Base-by-base conservation (phyloP, 2,888 invertebrate species). In the Pseudococcus viburni region DNA sequence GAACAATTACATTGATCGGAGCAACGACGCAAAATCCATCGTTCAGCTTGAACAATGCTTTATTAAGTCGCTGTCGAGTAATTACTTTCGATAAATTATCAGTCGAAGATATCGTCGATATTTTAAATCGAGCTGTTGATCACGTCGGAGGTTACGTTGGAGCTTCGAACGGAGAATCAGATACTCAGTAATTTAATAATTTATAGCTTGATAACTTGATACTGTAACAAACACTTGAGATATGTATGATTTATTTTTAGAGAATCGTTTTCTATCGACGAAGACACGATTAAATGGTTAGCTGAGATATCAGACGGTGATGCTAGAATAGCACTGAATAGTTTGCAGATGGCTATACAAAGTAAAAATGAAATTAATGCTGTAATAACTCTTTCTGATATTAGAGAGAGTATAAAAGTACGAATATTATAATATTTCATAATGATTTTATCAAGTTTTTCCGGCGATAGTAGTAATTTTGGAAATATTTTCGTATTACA, bases 11-110 rank as follows among this genome's bases (percentile, higher is more conserved):
- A 77, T 92, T 96, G 89, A 94, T 97, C 89, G 96, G 96, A 46
- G 96, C 96, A 0, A 97, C 96, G 0, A 97, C 96, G 64, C 96
- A 96, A 91, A 96, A 96, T 92, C 96, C 96, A n/a, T 96, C 96
- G 0, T 96, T 96, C 91, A 95, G 94, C 90, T 93, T 96, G 85
- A 96, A 96, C 92, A 94, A 94, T 90, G 96, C 96, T 0, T 91
- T 97, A 51, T 92, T 96, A 12, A 96, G 96, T 91, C 93, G 96
- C 39, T 96, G 96, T 91, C 93, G 95, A 89, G 96, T 96, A 2
- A 93, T 96, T 89, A 94, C 95, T 0, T 92, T 96, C 91, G 94
- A 96, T 89, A 96, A 96, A 92, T 92, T 96, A 42, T 91, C 92
- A 83, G 91, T 93, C 17, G 92, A 93, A 51, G 93, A 94, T 91